These are phyloP conservation scores for Monochamus saltuarius DNA, from an alignment of 1,140 invertebrate species.

Conservation along the genomic window DNA sequence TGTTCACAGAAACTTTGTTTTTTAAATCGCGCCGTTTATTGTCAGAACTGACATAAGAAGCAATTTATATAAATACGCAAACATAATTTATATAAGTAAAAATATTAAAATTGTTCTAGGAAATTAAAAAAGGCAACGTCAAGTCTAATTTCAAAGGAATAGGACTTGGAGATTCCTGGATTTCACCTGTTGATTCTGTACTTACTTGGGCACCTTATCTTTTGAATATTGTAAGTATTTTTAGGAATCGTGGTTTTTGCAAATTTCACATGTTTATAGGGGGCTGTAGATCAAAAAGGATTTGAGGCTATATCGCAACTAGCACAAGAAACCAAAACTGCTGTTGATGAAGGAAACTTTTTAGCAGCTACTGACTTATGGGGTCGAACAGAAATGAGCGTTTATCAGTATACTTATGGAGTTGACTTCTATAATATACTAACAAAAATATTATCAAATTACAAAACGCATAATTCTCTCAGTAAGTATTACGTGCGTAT, in stretches of 20 bases:
- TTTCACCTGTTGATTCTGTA: conserved; percentile 79
- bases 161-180: conserved; percentile 83
- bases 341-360: conserved; percentile 60
- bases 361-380: conserved; percentile 64
- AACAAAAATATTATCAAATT: conserved; percentile 46
- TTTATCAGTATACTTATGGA: conserved; percentile 58
- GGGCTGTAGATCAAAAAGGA: conserved; percentile 63
- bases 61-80: too few relatives aligned
- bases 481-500: too few relatives aligned
- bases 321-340: conserved; percentile 55
- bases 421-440: conserved; percentile 84
- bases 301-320: conserved; percentile 56
- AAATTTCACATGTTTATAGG: conserved; percentile 47
- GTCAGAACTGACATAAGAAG: too few relatives aligned
- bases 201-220: conserved; percentile 78
- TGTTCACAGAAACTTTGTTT: too few relatives aligned
- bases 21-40: too few relatives aligned
- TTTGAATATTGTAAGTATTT: conserved; percentile 61
- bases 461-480: too few relatives aligned
- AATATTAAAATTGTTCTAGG: conserved; percentile 52
- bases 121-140: conserved; percentile 63
- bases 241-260: not conserved
- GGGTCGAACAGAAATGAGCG: conserved; percentile 61
- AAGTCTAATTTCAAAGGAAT: conserved; percentile 74
- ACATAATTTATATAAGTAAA: too few relatives aligned